These are phyloP conservation scores for Lepidurus apus DNA, from an alignment of 1,140 invertebrate species.

Conservation along the genomic window DNA sequence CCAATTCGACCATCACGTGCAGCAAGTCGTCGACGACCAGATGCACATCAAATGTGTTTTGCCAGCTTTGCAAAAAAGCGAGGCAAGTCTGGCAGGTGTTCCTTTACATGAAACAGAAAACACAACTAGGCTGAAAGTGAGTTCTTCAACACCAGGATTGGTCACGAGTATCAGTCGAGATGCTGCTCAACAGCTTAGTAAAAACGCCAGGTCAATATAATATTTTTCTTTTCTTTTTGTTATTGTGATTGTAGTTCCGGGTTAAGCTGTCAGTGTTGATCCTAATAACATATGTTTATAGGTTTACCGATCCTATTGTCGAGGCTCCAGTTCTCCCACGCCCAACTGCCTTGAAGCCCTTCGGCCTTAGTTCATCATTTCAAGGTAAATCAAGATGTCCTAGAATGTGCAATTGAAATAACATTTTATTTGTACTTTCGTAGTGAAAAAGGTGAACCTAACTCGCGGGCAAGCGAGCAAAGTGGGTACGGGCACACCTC, in stretches of 20 bases:
- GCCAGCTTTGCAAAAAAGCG: conserved; percentile 34
- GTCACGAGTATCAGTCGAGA: conserved; percentile 29
- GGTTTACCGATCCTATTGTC: not conserved
- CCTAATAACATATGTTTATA: conserved; percentile 24
- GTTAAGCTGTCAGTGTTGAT: not conserved
- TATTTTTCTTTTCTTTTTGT: not conserved
- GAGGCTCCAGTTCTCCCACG: not conserved
- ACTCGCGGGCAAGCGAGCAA: not conserved
- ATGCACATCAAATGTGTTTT: conserved; percentile 52
- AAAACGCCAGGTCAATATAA: not conserved
- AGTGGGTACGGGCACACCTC: conserved; percentile 14
- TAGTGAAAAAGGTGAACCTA: conserved; percentile 20
- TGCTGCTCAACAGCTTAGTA: not conserved
- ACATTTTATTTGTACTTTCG: not conserved
- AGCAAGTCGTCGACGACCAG: conserved; percentile 62
- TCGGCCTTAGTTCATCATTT: not conserved
- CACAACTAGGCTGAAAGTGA: conserved; percentile 20
- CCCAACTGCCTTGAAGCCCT: not conserved
- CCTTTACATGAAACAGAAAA: not conserved
- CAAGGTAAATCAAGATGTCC: not conserved
- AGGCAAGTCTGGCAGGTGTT: conserved; percentile 27
- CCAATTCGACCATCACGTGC: conserved; percentile 62
- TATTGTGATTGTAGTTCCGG: not conserved
- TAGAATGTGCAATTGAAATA: too few relatives aligned
- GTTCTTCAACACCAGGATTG: not conserved